Conservation (phyloP, 2,113 vertebrate genomes). For the Butorides virescens region DNA sequence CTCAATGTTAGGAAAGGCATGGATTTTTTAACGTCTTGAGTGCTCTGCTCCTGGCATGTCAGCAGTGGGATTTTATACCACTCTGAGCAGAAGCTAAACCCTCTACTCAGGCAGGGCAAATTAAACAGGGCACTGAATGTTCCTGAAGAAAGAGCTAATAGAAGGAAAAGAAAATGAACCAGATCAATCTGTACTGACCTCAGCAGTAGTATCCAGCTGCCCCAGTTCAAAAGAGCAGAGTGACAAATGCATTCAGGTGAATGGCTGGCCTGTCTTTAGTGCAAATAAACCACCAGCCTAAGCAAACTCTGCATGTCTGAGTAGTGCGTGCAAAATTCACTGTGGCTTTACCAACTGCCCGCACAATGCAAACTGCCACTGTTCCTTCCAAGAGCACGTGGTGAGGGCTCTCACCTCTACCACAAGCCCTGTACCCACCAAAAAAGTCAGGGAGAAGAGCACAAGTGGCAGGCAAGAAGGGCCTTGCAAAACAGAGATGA, state of each 20-base stretch:
- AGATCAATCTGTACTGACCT: neutral
- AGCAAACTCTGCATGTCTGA: neutral
- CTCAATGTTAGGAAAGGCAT: neutral
- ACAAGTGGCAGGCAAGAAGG: neutral
- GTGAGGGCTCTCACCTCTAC: neutral
- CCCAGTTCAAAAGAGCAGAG: neutral
- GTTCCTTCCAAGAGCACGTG: neutral
- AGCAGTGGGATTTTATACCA: neutral
- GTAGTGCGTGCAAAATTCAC: neutral
- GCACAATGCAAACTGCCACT: neutral
- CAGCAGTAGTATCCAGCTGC: neutral
- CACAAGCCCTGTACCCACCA: neutral
- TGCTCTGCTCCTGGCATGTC: neutral
- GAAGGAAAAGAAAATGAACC: neutral
- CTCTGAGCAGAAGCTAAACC: neutral
- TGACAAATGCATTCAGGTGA: neutral
- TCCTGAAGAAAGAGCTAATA: neutral
- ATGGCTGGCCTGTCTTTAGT: neutral
- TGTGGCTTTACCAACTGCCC: neutral
- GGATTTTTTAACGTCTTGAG: neutral
- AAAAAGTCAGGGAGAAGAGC: neutral
- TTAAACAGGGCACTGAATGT: neutral
- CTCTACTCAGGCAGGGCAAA: neutral
- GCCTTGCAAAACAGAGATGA: neutral
- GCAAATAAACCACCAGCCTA: neutral